Percentiles rank a stretch among this genome's conserved stretches.
phyloP scores from a whole-genome alignment of 2,888 invertebrate species.

The Idaea biselata region DNA sequence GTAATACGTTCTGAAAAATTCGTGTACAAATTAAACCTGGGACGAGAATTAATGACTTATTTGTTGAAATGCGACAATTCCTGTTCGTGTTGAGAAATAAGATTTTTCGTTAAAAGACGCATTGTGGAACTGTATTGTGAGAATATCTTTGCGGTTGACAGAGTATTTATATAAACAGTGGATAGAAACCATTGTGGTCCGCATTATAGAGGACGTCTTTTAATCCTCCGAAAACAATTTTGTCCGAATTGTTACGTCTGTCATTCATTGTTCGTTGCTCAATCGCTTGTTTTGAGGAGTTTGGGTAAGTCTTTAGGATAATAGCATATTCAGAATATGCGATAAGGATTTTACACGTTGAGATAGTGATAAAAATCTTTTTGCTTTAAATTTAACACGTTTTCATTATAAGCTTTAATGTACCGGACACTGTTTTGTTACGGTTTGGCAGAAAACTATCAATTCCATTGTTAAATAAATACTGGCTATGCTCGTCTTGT shows the following conservation, averaged over 20 bases:
- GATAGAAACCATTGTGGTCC: conserved; percentile 44
- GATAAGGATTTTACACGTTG: too few relatives aligned
- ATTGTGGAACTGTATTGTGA: conserved; percentile 55
- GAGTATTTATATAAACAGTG: conserved; percentile 45
- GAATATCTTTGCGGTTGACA: conserved; percentile 62
- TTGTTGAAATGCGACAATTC: conserved; percentile 42
- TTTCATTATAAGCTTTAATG: too few relatives aligned
- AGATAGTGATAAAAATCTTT: too few relatives aligned
- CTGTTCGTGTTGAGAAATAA: conserved; percentile 57
- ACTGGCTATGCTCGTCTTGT: too few relatives aligned
- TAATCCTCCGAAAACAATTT: conserved; percentile 64
- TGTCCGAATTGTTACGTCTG: conserved; percentile 46
- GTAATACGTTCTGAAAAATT: neutral
- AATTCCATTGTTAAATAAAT: too few relatives aligned
- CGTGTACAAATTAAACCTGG: neutral
- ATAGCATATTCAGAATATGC: too few relatives aligned
- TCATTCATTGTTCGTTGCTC: conserved; percentile 28
- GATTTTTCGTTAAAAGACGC: conserved; percentile 60
- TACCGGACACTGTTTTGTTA: too few relatives aligned
- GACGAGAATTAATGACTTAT: conserved; percentile 36
- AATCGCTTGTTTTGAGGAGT: conserved; percentile 26
- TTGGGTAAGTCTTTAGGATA: neutral
- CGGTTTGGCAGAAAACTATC: too few relatives aligned
- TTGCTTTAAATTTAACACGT: too few relatives aligned
- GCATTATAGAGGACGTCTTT: conserved; percentile 56